phyloP scores from a whole-genome alignment of 2,113 vertebrate genomes.

The Coracopsis vasa region DNA sequence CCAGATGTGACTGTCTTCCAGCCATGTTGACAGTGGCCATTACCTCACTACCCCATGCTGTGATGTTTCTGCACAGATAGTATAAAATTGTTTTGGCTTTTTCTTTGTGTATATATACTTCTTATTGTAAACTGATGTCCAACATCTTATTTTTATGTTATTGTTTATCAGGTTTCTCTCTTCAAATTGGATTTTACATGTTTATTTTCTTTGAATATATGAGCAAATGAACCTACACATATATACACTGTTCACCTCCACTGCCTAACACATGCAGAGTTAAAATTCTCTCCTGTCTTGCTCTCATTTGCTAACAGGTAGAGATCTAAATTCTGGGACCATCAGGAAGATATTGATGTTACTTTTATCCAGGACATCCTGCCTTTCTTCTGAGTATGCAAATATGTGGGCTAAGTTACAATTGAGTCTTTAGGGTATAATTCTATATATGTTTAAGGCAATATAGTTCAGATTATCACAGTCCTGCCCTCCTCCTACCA shows the following conservation, averaged over 20 bases:
- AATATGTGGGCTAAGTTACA: neutral
- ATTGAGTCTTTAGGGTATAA: neutral
- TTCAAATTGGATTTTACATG: neutral
- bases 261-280: rapidly evolving
- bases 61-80: no score
- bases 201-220: neutral
- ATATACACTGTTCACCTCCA: neutral
- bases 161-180: neutral
- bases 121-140: neutral
- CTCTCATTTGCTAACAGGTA: neutral
- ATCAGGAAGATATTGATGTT: neutral
- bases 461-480: neutral
- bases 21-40: no score
- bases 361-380: neutral
- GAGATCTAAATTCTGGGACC: neutral
- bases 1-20: no score
- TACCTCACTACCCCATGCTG: no score
- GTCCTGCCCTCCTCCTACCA: neutral
- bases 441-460: neutral
- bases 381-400: neutral
- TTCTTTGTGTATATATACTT: neutral
- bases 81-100: neutral
- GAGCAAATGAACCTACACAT: neutral
- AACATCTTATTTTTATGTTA: neutral
- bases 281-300: neutral